Conservation (phyloP, 2,888 invertebrate species). For the Lathronympha strigana region DNA sequence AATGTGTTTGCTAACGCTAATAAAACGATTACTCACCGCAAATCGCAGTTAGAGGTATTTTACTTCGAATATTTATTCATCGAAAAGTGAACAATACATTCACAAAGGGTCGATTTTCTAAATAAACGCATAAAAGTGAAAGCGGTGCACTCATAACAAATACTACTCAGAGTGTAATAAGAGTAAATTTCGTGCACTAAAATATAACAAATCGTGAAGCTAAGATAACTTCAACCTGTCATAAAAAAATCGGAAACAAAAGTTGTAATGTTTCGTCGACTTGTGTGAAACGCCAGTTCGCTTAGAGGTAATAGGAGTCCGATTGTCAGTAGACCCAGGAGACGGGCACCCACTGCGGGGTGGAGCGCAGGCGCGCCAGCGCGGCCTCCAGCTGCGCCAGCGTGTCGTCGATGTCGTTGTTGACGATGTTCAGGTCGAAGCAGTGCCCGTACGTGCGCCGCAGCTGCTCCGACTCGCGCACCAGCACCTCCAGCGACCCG, state of each 20-base stretch:
- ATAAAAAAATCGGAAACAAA: not conserved
- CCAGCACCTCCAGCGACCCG: slow-evolving; percentile 97
- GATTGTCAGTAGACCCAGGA: slow-evolving; percentile 97
- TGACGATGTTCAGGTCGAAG: slow-evolving; percentile 98
- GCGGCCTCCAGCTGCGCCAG: slow-evolving; percentile 96
- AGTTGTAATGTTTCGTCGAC: not conserved
- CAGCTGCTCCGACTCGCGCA: slow-evolving; percentile 98
- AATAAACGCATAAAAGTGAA: not conserved
- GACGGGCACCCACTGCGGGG: slow-evolving; percentile 98
- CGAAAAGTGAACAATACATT: not conserved
- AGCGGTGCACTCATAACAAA: not conserved
- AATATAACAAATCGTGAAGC: not conserved
- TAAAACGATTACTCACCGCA: not conserved
- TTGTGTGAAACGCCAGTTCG: not conserved
- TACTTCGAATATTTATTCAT: not conserved
- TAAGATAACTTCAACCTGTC: not conserved
- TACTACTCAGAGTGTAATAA: slow-evolving; percentile 1
- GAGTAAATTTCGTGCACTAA: not conserved
- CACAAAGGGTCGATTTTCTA: not conserved
- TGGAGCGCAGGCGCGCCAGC: slow-evolving; percentile 94
- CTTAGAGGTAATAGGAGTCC: slow-evolving; percentile 46
- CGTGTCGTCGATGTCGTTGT: slow-evolving; percentile 99
- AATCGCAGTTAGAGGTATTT: not conserved
- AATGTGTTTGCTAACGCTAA: not conserved
- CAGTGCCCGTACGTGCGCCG: slow-evolving; percentile 99